Percentiles rank a stretch among this genome's conserved stretches.
phyloP scores from a whole-genome alignment of 1,140 invertebrate species.

The Orius insidiosus region DNA sequence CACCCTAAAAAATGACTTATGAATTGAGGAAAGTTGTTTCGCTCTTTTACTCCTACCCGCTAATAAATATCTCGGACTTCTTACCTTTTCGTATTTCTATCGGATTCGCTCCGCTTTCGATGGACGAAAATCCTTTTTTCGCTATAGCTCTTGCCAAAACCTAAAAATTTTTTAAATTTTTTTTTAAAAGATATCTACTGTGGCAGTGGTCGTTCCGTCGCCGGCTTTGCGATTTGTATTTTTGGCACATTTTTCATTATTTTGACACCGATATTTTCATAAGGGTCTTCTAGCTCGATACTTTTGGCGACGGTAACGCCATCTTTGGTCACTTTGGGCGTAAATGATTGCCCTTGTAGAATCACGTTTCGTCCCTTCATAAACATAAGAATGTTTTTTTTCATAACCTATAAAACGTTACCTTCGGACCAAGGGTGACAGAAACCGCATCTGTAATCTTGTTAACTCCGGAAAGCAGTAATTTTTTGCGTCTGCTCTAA shows the following conservation, averaged over 20 bases:
- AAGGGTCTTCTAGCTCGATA: slow-evolving; percentile 56
- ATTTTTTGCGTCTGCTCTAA: slow-evolving; percentile 47
- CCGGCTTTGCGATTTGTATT: slow-evolving; percentile 61
- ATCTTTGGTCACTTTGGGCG: slow-evolving; percentile 59
- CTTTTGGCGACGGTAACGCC: slow-evolving; percentile 63
- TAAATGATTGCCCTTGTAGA: slow-evolving; percentile 46
- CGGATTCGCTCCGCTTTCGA: slow-evolving; percentile 53
- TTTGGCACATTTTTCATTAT: slow-evolving; percentile 66
- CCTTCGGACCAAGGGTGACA: slow-evolving; percentile 56
- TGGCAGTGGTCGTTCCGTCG: slow-evolving; percentile 57
- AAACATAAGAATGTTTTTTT: too few species aligned
- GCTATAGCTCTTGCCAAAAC: slow-evolving; percentile 47
- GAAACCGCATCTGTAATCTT: slow-evolving; percentile 57
- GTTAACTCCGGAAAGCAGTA: slow-evolving; percentile 53
- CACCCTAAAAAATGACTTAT: too few species aligned
- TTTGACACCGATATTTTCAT: slow-evolving; percentile 56
- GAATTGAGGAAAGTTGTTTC: too few species aligned
- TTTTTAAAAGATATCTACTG: slow-evolving; percentile 25
- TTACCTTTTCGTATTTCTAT: slow-evolving; percentile 47
- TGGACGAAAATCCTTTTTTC: slow-evolving; percentile 55
- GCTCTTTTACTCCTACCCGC: slow-evolving; percentile 11
- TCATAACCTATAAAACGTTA: background rate
- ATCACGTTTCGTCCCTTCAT: slow-evolving; percentile 52
- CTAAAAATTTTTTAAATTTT: background rate
- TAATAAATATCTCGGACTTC: too few species aligned